Conservation (phyloP, 2,888 invertebrate species). For the Leucophora obtusa region DNA sequence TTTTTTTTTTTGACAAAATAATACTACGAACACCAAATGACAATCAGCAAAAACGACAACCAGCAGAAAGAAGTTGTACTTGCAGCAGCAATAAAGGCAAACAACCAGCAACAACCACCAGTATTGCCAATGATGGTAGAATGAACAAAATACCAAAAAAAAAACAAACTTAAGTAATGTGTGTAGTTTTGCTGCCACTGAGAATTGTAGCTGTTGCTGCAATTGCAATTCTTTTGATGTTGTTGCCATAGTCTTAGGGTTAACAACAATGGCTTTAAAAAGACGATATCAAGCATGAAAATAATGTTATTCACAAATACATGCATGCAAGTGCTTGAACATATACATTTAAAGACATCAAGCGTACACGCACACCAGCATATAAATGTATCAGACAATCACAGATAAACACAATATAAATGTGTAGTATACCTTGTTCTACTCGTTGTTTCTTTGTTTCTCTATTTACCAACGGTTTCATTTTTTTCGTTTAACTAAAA, state of each 20-base stretch:
- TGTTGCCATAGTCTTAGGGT: not conserved
- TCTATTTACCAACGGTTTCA: not conserved
- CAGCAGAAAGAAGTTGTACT: not conserved
- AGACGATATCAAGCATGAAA: not conserved
- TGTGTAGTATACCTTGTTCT: not conserved
- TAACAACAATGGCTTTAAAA: not conserved
- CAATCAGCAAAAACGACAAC: not conserved
- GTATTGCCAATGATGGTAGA: constrained; percentile 11
- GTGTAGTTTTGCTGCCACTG: not conserved
- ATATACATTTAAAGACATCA: not conserved
- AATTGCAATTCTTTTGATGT: constrained; percentile 14
- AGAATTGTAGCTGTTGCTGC: not conserved
- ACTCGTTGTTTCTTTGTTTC: not conserved
- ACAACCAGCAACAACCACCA: not conserved
- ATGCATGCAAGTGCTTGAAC: not conserved
- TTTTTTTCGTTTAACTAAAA: not conserved
- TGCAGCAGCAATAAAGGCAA: not conserved
- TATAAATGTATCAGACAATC: not conserved
- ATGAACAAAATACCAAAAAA: not conserved
- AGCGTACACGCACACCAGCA: not conserved
- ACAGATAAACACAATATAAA: constrained; percentile 3
- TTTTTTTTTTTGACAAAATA: not conserved
- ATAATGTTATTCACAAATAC: not conserved
- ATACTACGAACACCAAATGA: constrained; percentile 8
- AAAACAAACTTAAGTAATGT: not conserved